Conservation (phyloP, 2,113 vertebrate species). For the Ginglymostoma cirratum region DNA sequence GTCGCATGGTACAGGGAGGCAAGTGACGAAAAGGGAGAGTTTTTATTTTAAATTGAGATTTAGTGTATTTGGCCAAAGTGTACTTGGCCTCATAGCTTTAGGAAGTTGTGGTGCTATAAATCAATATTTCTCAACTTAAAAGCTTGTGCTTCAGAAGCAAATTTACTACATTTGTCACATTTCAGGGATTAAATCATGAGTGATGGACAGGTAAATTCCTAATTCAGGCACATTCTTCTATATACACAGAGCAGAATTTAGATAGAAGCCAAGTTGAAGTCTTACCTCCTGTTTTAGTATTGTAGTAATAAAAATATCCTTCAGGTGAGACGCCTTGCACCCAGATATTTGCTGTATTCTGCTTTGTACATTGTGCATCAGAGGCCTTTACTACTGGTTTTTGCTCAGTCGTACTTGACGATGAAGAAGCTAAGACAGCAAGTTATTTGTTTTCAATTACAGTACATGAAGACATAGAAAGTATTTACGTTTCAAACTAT, state of each 20-base stretch:
- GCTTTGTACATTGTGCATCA: constrained; percentile 40
- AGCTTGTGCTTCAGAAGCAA: neutral
- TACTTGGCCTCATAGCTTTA: neutral
- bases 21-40: neutral
- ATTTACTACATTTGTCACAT: neutral
- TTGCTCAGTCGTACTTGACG: constrained; percentile 48
- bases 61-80: neutral
- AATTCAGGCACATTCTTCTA: neutral
- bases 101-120: neutral
- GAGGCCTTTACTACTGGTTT: constrained; percentile 42
- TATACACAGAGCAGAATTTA: neutral
- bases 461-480: neutral
- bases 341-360: constrained; percentile 50
- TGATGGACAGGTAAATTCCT: neutral
- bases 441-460: neutral
- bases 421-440: constrained; percentile 7
- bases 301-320: constrained; percentile 66
- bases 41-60: neutral
- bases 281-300: constrained; percentile 64
- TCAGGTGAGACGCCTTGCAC: constrained; percentile 59
- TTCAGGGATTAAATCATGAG: neutral
- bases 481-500: neutral
- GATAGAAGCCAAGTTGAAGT: neutral
- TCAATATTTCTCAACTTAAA: constrained; percentile 3
- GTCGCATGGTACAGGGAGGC: neutral